Percentiles rank a stretch among this genome's conserved stretches.
phyloP scores from a whole-genome alignment of 2,888 invertebrate genomes.

The Neuroscelio doddi region DNA sequence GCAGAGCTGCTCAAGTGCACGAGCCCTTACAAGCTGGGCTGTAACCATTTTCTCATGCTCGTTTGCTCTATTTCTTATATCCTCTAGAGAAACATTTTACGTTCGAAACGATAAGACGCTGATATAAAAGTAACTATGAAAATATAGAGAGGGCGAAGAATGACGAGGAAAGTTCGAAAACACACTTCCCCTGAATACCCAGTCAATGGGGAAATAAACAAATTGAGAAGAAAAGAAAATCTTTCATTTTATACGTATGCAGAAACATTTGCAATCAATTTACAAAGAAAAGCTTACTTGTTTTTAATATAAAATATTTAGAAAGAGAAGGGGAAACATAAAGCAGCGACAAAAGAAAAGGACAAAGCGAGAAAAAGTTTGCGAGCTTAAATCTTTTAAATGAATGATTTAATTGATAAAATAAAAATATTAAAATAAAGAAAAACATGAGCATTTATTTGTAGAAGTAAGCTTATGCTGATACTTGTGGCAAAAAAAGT shows the following conservation, averaged over 20 bases:
- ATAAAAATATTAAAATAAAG: too few species aligned
- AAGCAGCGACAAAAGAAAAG: too few species aligned
- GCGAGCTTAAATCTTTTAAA: too few species aligned
- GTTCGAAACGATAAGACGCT: slow-evolving; percentile 38
- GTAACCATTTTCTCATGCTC: slow-evolving; percentile 36
- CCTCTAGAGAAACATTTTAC: slow-evolving; percentile 40
- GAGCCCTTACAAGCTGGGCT: slow-evolving; percentile 8
- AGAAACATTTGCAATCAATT: not conserved
- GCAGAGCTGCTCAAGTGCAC: slow-evolving; percentile 28
- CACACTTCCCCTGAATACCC: slow-evolving; percentile 26
- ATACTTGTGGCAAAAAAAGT: too few species aligned
- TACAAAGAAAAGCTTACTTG: too few species aligned
- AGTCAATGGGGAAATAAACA: slow-evolving; percentile 34
- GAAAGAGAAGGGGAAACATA: too few species aligned
- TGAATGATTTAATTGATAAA: too few species aligned
- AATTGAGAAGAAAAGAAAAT: slow-evolving; percentile 13
- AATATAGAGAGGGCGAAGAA: slow-evolving; percentile 27
- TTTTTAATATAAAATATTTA: too few species aligned
- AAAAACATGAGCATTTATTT: too few species aligned
- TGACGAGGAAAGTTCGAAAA: slow-evolving; percentile 39
- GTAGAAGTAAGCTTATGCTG: too few species aligned
- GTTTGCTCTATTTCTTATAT: slow-evolving; percentile 33
- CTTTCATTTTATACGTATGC: not conserved
- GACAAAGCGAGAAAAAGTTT: too few species aligned
- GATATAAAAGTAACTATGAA: slow-evolving; percentile 47